phyloP scores from a whole-genome alignment of 2,797 vertebrate species.

The Poeciliopsis presidionis region DNA sequence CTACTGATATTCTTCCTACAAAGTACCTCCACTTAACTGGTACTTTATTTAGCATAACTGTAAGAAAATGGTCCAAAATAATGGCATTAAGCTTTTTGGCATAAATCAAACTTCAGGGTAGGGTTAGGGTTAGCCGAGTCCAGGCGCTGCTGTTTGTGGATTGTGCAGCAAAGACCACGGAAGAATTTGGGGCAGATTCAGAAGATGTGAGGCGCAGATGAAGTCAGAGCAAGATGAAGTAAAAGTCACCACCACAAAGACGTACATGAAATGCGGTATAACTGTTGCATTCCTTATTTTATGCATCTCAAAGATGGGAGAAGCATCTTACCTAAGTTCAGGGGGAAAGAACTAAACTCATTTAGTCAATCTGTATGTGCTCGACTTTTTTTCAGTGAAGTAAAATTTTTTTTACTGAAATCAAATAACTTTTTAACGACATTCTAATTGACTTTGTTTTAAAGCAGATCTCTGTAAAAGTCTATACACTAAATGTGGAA shows the following conservation, averaged over 20 bases:
- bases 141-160: neutral
- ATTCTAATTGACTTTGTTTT: neutral
- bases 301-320: neutral
- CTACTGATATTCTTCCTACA: neutral
- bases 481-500: neutral
- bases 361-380: neutral
- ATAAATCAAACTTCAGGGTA: neutral
- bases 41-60: neutral
- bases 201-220: neutral
- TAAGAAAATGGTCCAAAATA: conserved; percentile 5
- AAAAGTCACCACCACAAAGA: neutral
- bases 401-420: neutral
- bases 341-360: neutral
- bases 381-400: neutral
- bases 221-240: neutral
- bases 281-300: neutral
- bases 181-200: neutral
- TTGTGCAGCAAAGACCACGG: neutral
- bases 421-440: neutral
- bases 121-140: neutral
- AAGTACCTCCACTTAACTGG: neutral
- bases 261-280: neutral
- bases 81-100: neutral
- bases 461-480: neutral
- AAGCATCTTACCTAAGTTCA: neutral